phyloP scores from a whole-genome alignment of 2,113 vertebrate genomes.

The Calidris pugnax region DNA sequence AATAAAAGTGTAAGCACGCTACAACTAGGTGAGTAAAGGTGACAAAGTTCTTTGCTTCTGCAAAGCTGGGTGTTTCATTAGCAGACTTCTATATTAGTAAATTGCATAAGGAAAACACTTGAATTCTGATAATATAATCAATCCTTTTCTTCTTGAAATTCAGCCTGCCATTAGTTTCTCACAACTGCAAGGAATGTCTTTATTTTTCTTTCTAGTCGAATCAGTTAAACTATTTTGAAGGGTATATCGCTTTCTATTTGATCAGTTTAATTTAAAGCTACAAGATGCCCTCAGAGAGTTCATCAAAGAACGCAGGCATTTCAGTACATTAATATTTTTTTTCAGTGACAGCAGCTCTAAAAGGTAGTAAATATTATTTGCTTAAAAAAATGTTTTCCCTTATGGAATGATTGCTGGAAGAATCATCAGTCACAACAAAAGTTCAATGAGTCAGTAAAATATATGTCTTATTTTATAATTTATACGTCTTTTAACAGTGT shows the following conservation, averaged over 20 bases:
- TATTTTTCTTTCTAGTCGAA: background rate
- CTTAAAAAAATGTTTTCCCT: slow-evolving; percentile 66
- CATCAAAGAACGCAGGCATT: slow-evolving; percentile 53
- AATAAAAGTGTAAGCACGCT: background rate
- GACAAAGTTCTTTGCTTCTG: background rate
- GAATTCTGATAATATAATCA: background rate
- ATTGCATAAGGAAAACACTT: background rate
- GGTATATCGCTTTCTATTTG: slow-evolving; percentile 42
- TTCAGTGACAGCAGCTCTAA: slow-evolving; percentile 58
- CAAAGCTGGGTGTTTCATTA: background rate
- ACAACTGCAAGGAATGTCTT: background rate
- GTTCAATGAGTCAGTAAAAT: slow-evolving; percentile 57
- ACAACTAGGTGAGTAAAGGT: background rate
- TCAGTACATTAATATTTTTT: background rate
- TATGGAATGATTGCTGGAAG: slow-evolving; percentile 39
- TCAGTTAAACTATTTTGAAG: slow-evolving; percentile 40
- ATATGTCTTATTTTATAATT: slow-evolving; percentile 61
- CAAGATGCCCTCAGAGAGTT: slow-evolving; percentile 57
- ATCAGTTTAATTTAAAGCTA: slow-evolving; percentile 71
- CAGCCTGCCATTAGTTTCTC: background rate
- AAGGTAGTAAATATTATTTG: slow-evolving; percentile 69
- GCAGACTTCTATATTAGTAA: background rate
- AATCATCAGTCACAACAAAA: slow-evolving; percentile 66
- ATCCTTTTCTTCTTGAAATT: background rate
- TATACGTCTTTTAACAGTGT: slow-evolving; percentile 2